A percentile compares a stretch with the other conserved stretches of the same genome.
Evolutionary conservation across 2,797 vertebrate species (phyloP).

Genomic region (Pogonophryne albipinna): DNA sequence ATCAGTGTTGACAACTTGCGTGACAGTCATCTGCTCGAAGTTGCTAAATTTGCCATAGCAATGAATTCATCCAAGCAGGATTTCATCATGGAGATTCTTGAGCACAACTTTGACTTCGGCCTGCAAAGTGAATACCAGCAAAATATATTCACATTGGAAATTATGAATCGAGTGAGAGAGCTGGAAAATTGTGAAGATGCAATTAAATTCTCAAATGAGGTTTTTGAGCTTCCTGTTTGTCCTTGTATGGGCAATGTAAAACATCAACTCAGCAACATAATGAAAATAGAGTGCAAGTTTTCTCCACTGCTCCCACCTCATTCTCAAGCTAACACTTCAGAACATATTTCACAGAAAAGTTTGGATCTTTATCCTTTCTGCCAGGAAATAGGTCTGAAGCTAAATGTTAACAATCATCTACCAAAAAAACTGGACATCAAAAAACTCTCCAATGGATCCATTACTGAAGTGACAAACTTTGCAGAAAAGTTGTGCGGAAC

Average conservation of each 20-base stretch:
- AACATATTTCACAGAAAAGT: not conserved
- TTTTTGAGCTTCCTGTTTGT: constrained; percentile 35
- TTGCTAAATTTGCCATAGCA: constrained; percentile 42
- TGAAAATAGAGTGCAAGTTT: too few relatives aligned
- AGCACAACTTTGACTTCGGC: constrained; percentile 45
- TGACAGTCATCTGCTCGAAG: not conserved
- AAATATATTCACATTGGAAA: constrained; percentile 17
- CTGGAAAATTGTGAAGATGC: constrained; percentile 7
- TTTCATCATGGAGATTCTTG: constrained; percentile 54
- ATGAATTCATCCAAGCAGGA: constrained; percentile 43
- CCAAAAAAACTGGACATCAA: constrained; percentile 22
- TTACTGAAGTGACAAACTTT: constrained; percentile 48
- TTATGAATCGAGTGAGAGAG: constrained; percentile 26
- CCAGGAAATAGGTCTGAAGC: constrained; percentile 35
- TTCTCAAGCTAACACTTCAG: not conserved
- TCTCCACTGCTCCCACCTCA: not conserved
- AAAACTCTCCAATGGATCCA: constrained; percentile 41
- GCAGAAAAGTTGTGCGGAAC: constrained; percentile 49
- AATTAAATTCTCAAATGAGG: constrained; percentile 27
- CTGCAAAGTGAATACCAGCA: constrained; percentile 11
- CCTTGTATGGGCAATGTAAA: not conserved
- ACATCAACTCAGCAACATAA: constrained; percentile 3
- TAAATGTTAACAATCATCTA: not conserved
- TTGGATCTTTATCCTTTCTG: constrained; percentile 28
- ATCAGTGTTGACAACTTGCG: constrained; percentile 22